These are phyloP conservation scores for Bolinopsis microptera DNA, from an alignment of 37 sponge, comb jelly and placozoan genomes.

Conservation along the genomic window DNA sequence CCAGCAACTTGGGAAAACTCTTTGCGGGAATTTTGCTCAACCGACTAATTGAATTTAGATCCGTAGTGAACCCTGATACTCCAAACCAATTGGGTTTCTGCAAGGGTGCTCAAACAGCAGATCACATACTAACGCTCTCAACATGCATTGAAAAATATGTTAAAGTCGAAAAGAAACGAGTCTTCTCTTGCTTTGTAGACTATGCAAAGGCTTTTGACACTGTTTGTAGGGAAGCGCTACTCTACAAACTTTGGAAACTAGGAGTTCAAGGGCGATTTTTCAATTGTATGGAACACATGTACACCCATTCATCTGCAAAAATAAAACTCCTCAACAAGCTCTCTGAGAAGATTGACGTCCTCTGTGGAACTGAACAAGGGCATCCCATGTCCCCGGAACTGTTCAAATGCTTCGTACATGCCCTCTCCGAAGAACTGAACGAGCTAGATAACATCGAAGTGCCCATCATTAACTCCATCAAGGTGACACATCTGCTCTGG, in stretches of 20 bases:
- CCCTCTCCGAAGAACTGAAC: neutral
- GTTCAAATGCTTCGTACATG: constrained; percentile 6
- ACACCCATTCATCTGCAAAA: neutral
- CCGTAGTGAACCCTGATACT: neutral
- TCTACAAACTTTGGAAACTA: neutral
- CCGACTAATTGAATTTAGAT: neutral
- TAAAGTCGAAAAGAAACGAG: neutral
- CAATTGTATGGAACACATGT: neutral
- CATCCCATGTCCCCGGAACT: constrained; percentile 28
- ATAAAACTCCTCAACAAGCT: neutral
- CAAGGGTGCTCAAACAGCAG: neutral
- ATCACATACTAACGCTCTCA: neutral
- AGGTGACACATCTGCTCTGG: neutral
- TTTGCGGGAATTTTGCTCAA: neutral
- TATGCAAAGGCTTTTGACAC: neutral
- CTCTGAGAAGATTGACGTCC: too few relatives aligned
- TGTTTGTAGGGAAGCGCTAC: neutral
- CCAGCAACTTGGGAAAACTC: too few relatives aligned
- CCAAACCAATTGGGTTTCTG: neutral
- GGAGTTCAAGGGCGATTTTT: neutral
- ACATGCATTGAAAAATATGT: neutral
- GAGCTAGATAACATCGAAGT: neutral
- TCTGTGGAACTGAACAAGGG: too few relatives aligned
- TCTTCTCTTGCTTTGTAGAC: constrained; percentile 14
- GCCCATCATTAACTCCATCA: neutral